Evolutionary conservation across 2,888 invertebrate species (phyloP).

Genomic region (Sinopyrophorus schimmeli): DNA sequence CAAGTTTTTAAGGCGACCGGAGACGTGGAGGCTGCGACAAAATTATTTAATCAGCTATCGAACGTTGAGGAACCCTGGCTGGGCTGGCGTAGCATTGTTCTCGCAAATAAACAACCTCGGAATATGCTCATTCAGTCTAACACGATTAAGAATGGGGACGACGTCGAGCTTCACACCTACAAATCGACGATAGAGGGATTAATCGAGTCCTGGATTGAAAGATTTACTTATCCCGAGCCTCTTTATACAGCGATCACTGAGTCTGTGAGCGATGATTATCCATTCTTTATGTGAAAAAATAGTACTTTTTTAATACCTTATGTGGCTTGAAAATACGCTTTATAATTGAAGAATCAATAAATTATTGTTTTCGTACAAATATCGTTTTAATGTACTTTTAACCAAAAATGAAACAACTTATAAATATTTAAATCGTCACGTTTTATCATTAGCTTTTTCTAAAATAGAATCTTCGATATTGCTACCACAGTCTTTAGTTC

Average conservation of each 20-base stretch:
- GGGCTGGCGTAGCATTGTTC: slow-evolving; percentile 82
- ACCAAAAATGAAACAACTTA: too few relatives aligned
- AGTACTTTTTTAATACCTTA: too few relatives aligned
- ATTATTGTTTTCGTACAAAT: too few relatives aligned
- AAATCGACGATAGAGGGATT: slow-evolving; percentile 76
- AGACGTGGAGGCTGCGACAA: slow-evolving; percentile 71
- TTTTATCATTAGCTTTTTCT: too few relatives aligned
- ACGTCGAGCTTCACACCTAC: slow-evolving; percentile 72
- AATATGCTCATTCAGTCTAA: slow-evolving; percentile 92
- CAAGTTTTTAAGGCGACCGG: slow-evolving; percentile 92
- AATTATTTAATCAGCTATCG: slow-evolving; percentile 81
- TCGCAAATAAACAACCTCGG: slow-evolving; percentile 87
- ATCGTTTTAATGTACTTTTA: too few relatives aligned
- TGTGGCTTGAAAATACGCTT: too few relatives aligned
- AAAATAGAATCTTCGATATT: too few relatives aligned
- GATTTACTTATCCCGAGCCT: slow-evolving; percentile 63
- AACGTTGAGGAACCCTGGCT: slow-evolving; percentile 80
- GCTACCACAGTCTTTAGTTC: too few relatives aligned
- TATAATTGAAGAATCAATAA: too few relatives aligned
- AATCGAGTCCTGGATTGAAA: slow-evolving; percentile 83
- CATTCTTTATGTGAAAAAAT: too few relatives aligned
- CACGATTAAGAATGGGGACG: slow-evolving; percentile 64
- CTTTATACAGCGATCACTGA: slow-evolving; percentile 44
- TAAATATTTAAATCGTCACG: too few relatives aligned
- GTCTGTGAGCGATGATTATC: too few relatives aligned